Evolutionary conservation across 2,797 vertebrate species (phyloP).

Genomic region (Acrossocheilus wenchowensis): DNA sequence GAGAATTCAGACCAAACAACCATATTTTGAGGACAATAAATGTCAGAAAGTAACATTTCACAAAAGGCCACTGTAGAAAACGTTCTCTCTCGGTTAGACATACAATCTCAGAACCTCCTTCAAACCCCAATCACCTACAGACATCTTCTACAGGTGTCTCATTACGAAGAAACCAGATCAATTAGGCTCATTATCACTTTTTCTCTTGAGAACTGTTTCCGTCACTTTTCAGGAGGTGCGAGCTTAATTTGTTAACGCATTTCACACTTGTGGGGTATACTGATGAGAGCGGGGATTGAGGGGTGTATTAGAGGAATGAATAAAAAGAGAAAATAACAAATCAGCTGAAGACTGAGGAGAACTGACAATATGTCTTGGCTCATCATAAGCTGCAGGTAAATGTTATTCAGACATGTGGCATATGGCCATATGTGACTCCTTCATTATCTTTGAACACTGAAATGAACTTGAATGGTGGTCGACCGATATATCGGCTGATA

Average conservation of each 20-base stretch:
- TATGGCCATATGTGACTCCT: conserved; percentile 26
- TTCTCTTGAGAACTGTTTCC: conserved; percentile 51
- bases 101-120: conserved; percentile 27
- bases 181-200: conserved; percentile 61
- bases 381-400: conserved; percentile 45
- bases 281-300: conserved; percentile 25
- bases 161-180: conserved; percentile 60
- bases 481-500: no score
- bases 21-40: background rate
- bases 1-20: conserved; percentile 13
- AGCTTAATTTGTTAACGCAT: conserved; percentile 56
- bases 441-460: conserved; percentile 43
- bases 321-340: conserved; percentile 40
- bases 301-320: conserved; percentile 1
- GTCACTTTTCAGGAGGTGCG: conserved; percentile 50
- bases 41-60: conserved; percentile 1
- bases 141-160: conserved; percentile 55
- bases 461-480: conserved; percentile 26
- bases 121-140: conserved; percentile 43
- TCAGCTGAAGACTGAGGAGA: conserved; percentile 38
- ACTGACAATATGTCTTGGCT: conserved; percentile 47
- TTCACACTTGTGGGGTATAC: conserved; percentile 50
- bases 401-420: conserved; percentile 45
- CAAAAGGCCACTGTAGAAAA: background rate
- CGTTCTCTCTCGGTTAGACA: background rate